These are phyloP conservation scores for Neoarius graeffei DNA, from an alignment of 2,113 vertebrate genomes.

Conservation along the genomic window DNA sequence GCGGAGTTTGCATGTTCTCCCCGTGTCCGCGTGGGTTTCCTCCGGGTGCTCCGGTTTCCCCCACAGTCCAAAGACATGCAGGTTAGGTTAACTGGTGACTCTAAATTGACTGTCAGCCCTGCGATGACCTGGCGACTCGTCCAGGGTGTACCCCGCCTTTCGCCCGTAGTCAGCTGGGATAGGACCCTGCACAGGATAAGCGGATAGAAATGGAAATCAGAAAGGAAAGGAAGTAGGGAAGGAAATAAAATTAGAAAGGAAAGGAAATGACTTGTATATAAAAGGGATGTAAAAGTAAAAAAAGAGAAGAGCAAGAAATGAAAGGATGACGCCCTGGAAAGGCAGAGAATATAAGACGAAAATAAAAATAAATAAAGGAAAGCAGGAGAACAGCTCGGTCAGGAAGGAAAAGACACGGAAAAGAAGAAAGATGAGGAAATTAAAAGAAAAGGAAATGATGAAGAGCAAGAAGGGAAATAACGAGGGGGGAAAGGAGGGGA, in stretches of 20 bases:
- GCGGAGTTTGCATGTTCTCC: no score
- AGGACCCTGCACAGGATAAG: no score
- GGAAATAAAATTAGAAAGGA: neutral
- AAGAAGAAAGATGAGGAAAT: neutral
- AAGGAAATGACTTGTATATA: neutral
- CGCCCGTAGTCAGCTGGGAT: no score
- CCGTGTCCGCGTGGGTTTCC: no score
- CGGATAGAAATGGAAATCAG: neutral
- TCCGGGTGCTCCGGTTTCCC: no score
- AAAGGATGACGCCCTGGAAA: neutral
- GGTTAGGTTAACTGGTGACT: no score
- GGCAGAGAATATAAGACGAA: neutral
- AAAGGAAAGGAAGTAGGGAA: neutral
- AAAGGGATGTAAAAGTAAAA: neutral
- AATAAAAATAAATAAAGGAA: neutral
- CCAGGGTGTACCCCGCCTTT: no score
- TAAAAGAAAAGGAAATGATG: no score
- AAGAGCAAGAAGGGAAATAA: neutral
- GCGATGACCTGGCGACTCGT: no score
- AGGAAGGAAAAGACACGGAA: neutral
- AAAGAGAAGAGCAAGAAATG: neutral
- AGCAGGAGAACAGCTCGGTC: neutral
- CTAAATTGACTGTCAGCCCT: no score
- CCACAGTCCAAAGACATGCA: no score
- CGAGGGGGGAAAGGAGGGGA: no score